phyloP scores from a whole-genome alignment of 2,113 vertebrate species.

The Sclerurus mexicanus region DNA sequence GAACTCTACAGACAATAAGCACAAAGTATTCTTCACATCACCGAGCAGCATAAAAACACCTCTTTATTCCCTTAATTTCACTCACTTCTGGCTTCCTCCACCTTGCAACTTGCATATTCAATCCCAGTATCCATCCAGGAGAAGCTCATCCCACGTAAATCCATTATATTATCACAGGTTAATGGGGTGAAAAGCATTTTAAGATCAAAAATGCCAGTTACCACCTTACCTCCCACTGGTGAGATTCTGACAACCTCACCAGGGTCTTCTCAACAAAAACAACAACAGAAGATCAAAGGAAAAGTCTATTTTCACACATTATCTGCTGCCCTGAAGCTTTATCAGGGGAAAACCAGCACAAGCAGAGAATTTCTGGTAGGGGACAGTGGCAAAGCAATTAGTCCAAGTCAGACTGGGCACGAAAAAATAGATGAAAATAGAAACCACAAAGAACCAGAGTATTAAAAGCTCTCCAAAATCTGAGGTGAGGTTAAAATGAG shows the following conservation, averaged over 20 bases:
- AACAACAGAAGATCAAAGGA: not conserved
- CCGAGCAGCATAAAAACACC: not conserved
- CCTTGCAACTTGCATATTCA: not conserved
- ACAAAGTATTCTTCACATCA: not conserved
- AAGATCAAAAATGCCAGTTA: not conserved
- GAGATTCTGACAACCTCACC: not conserved
- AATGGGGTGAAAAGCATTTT: not conserved
- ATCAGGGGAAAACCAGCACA: not conserved
- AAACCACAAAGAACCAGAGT: not conserved
- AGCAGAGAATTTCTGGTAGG: not conserved
- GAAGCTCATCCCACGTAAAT: not conserved
- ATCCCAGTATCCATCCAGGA: not conserved
- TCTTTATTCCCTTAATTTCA: not conserved
- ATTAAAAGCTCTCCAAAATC: not conserved
- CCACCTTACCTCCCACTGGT: not conserved
- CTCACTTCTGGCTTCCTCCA: not conserved
- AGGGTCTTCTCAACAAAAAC: not conserved
- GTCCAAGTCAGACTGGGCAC: not conserved
- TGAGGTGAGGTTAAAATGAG: not conserved
- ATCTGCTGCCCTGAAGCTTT: not conserved
- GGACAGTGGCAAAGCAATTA: not conserved
- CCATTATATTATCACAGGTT: not conserved
- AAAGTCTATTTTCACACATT: not conserved
- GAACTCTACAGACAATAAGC: not conserved
- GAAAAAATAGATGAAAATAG: not conserved